Base-by-base conservation (phyloP, 2,888 invertebrate genomes). In the Lepidocyrtinus sp. region DNA sequence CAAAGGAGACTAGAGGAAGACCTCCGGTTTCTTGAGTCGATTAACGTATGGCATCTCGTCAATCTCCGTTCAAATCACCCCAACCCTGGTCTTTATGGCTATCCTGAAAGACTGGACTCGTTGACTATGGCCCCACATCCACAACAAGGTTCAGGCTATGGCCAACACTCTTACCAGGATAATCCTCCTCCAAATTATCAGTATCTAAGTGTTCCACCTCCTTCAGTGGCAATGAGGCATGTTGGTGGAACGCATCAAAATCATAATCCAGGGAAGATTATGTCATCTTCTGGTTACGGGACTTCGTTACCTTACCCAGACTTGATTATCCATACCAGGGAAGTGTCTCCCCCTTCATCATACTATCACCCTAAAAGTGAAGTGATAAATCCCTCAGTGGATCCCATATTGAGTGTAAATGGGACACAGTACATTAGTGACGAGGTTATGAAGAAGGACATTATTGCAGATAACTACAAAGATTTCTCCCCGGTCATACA, bases 21-120 rank as follows among this genome's bases (percentile, higher is more conserved):
- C 50, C 62, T 74, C 17, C n/a, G 74, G 26, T 75, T 75, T 26
- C 65, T 80, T 15, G 80, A 80, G 59, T 80, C 80, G 19, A 64
- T 80, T 15, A 80, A 75, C 36, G 80, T 80, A 3, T 80, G 80
- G 80, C 80, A 80, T 59, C 75, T 80, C 2, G 75, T 80, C 9
- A 80, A 80, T 27, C 70, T 80, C 15, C 69, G 71, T 2, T 26
- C 73, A 9, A 68, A 61, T 55, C 68, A 63, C 15, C 45, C 75
- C 71, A n/a, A 25, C 15, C 26, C 17, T 59, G 22, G 12, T 46
- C 3, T 73, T 27, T 68, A 67, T 59, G 69, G 73, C n/a, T n/a
- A n/a, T n/a, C n/a, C n/a, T 5, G 74, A 74, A 12, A 17, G 46
- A 19, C 25, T 71, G 22, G 78, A 78, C 27, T 15, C 72, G 2